Evolutionary conservation across 2,113 vertebrate species (phyloP).

Genomic region (Excalfactoria chinensis): DNA sequence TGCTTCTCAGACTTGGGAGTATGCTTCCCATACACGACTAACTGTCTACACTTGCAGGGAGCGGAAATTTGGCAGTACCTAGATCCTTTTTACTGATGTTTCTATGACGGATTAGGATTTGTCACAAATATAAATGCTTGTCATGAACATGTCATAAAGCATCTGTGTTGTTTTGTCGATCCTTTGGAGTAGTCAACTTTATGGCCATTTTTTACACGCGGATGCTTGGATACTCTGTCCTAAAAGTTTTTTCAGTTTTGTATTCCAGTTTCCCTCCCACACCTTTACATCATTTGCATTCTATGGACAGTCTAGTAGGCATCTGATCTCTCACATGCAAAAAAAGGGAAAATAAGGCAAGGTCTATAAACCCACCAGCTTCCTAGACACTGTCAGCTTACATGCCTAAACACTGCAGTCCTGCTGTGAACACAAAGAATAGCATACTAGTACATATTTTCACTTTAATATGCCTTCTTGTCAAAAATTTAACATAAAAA

Average conservation of each 20-base stretch:
- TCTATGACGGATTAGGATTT: not conserved
- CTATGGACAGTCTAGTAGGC: not conserved
- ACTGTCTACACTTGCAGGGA: rapidly evolving
- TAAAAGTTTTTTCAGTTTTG: not conserved
- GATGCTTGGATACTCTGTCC: not conserved
- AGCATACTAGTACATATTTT: not conserved
- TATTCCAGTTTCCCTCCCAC: not conserved
- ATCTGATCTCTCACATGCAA: not conserved
- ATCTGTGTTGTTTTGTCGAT: not conserved
- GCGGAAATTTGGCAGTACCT: not conserved
- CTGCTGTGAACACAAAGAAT: not conserved
- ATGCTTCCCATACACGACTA: rapidly evolving
- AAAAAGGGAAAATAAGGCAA: not conserved
- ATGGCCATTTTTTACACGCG: not conserved
- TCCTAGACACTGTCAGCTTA: not conserved
- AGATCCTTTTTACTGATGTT: not conserved
- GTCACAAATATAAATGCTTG: not conserved
- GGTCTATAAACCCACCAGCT: not conserved
- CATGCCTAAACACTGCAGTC: not conserved
- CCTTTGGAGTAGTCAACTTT: not conserved
- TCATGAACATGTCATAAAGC: not conserved
- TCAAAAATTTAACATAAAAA: not conserved
- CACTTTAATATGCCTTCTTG: not conserved
- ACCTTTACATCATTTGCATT: not conserved
- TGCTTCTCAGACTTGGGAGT: rapidly evolving